Conservation (phyloP, 2,888 invertebrate genomes). For the Tuberolachnus salignus region DNA sequence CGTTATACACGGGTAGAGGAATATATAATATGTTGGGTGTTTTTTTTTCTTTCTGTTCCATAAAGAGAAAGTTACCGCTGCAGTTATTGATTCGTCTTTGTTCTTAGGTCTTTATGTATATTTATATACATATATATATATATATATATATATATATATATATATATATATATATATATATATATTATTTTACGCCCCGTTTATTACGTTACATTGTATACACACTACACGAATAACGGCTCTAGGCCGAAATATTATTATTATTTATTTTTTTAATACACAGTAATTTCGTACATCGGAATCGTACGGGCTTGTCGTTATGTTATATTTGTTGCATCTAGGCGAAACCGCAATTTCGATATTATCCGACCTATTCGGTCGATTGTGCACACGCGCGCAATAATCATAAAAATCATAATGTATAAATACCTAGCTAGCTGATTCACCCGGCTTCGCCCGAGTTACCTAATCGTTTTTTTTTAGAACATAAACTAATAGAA, state of each 20-base stretch:
- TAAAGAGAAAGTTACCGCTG: slow-evolving; percentile 45
- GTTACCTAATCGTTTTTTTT: no score
- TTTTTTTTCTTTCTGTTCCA: slow-evolving; percentile 1
- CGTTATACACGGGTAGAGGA: no score
- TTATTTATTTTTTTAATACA: background rate
- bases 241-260: slow-evolving; percentile 11
- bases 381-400: background rate
- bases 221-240: background rate
- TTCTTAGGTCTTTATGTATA: slow-evolving; percentile 29
- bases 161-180: no score
- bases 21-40: no score
- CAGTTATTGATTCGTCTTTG: slow-evolving; percentile 47
- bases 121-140: no score
- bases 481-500: no score
- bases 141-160: no score
- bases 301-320: slow-evolving; percentile 24
- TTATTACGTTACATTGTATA: slow-evolving; percentile 5
- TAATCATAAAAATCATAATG: no score
- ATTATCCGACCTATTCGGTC: no score
- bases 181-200: slow-evolving; percentile 5
- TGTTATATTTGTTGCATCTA: background rate
- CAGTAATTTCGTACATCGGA: slow-evolving; percentile 27
- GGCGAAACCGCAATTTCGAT: no score
- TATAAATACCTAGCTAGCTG: no score
- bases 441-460: no score